Evolutionary conservation across 2,888 invertebrate species (phyloP).

Genomic region (Piscicola geometra): DNA sequence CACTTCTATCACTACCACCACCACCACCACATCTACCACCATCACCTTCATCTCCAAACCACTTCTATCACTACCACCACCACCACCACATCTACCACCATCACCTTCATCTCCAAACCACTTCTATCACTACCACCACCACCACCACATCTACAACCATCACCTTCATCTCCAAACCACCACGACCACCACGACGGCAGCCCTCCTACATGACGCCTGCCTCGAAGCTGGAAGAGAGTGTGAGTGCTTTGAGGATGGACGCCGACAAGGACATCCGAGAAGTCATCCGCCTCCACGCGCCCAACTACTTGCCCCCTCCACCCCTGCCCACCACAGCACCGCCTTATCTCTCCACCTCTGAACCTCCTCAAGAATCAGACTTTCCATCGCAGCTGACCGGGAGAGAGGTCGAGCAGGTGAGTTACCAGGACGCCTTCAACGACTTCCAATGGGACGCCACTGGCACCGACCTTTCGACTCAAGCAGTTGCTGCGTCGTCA

Average conservation of each 20-base stretch:
- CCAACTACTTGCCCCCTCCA: neutral
- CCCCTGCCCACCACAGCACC: too few species aligned
- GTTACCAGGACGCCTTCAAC: slow-evolving; percentile 9
- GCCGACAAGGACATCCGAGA: neutral
- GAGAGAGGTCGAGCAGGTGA: neutral
- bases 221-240: neutral
- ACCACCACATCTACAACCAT: too few species aligned
- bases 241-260: neutral
- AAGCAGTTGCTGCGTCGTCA: neutral
- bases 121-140: neutral
- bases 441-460: neutral
- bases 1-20: too few species aligned
- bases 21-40: too few species aligned
- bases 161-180: too few species aligned
- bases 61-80: too few species aligned
- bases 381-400: too few species aligned
- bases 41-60: too few species aligned
- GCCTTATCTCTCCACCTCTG: too few species aligned
- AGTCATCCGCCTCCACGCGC: slow-evolving; percentile 3
- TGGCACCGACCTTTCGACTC: neutral
- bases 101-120: too few species aligned
- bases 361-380: too few species aligned
- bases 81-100: too few species aligned
- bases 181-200: neutral
- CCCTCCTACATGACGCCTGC: neutral